Evolutionary conservation across 2,113 vertebrate species (phyloP).

Genomic region (Phalacrocorax brasilianus): DNA sequence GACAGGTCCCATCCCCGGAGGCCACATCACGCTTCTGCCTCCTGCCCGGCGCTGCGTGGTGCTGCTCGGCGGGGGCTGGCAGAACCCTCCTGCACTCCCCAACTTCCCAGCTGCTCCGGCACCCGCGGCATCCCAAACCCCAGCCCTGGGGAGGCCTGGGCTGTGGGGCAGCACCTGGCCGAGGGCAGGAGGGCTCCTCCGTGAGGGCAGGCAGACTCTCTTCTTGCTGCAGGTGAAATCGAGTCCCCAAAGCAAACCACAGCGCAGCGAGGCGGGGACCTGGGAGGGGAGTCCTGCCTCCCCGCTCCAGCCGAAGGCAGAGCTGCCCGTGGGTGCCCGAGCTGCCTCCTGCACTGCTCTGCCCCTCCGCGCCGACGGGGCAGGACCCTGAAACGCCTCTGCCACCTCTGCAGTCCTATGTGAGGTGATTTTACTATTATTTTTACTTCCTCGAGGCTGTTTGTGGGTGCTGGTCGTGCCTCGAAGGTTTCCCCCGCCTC

Average conservation of each 20-base stretch:
- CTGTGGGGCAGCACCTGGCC: neutral
- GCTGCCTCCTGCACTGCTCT: neutral
- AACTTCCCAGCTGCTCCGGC: neutral
- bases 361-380: accelerated
- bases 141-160: neutral
- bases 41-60: neutral
- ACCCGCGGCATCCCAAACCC: neutral
- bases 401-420: accelerated
- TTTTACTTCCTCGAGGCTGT: neutral
- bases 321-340: neutral
- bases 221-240: neutral
- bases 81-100: neutral
- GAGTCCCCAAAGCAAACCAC: neutral
- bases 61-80: neutral
- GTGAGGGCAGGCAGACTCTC: accelerated
- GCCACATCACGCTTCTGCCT: neutral
- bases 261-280: accelerated
- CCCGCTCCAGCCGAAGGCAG: neutral
- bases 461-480: accelerated
- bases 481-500: accelerated
- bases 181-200: neutral
- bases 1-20: neutral
- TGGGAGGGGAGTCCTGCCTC: neutral
- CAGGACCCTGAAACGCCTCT: neutral
- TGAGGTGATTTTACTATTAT: neutral